phyloP scores from a whole-genome alignment of 2,797 vertebrate genomes.

The Spinus olivaceus region DNA sequence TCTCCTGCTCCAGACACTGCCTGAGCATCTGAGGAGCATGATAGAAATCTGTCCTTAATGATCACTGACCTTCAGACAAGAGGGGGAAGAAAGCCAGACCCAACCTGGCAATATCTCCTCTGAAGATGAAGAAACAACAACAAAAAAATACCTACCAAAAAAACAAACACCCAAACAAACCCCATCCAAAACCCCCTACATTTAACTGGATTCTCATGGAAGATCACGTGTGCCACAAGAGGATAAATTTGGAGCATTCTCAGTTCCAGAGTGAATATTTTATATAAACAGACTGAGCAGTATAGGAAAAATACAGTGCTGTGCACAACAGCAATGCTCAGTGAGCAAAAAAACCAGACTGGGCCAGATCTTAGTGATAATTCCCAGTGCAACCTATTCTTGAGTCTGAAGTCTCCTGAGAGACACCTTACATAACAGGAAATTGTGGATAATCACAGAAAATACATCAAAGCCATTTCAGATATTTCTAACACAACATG shows the following conservation, averaged over 20 bases:
- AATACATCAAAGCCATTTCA: slow-evolving; percentile 58
- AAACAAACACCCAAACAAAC: neutral
- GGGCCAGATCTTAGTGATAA: slow-evolving; percentile 53
- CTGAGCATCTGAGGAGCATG: neutral
- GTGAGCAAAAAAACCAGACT: slow-evolving; percentile 39
- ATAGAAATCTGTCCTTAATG: slow-evolving; percentile 41
- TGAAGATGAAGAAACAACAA: neutral
- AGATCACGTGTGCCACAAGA: slow-evolving; percentile 12
- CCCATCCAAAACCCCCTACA: neutral
- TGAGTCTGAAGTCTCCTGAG: slow-evolving; percentile 52
- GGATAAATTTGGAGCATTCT: slow-evolving; percentile 53
- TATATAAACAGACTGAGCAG: slow-evolving; percentile 42
- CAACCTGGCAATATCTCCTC: neutral
- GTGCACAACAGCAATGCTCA: slow-evolving; percentile 34
- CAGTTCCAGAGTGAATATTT: slow-evolving; percentile 59
- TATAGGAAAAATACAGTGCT: slow-evolving; percentile 49
- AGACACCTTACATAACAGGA: slow-evolving; percentile 64
- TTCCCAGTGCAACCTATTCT: slow-evolving; percentile 56
- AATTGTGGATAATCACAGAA: slow-evolving; percentile 57
- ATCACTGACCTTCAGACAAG: slow-evolving; percentile 45
- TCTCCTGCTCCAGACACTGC: neutral
- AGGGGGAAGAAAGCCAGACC: slow-evolving; percentile 13
- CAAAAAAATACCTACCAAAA: neutral
- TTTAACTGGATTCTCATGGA: slow-evolving; percentile 30
- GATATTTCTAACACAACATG: slow-evolving; percentile 24